Base-by-base conservation (phyloP, 2,888 invertebrate genomes). In the Drosophila falleni region DNA sequence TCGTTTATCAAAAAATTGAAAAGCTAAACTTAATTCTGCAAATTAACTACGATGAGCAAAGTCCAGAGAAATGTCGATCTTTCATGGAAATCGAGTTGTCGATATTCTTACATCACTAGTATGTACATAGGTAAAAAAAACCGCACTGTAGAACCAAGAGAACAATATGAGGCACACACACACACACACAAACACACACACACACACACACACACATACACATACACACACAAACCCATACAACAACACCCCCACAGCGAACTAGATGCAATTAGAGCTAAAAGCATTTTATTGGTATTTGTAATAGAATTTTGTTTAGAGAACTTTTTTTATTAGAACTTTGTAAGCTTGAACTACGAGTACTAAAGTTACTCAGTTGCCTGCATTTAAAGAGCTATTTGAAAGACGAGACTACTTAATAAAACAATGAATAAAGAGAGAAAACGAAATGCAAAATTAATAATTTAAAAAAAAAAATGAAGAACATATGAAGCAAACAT, bases 401-500 rank as follows among this genome's bases (percentile, higher is more conserved):
- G 23, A 55, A 59, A 55, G 23, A 66, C 58, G 53, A 49, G 49
- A 62, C 41, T 42, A 56, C 39, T 58, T 71, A 50, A 51, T 69
- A 15, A 29, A 16, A 31, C 26, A 15, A 26, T 26, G 26, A 37
- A 50, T 23, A 47, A n/a, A 56, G 29, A 31, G 9, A 13, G n/a
- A 58, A 55, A 56, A 41, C 6, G 5, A 47, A 55, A 54, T 37
- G 26, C 37, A 23, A 55, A 55, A 23, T 15, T 6, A 19, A 26
- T 3, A 29, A 1, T 29, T 23, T 2, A 23, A 5, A 33, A 42
- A 8, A 11, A 15, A 9, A 33, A 19, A 31, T 19, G 29, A 55
- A 42, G 15, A 16, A 31, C 29, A 62, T 35, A 77, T 77, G 82
- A 87, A 82, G 67, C 80, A 85, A 70, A 84, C 88, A 84, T 85